Evolutionary conservation across 2,797 vertebrate genomes (phyloP), one percentile per base, ranked within the genome.

Genomic region (Sparidentex hasta): DNA sequence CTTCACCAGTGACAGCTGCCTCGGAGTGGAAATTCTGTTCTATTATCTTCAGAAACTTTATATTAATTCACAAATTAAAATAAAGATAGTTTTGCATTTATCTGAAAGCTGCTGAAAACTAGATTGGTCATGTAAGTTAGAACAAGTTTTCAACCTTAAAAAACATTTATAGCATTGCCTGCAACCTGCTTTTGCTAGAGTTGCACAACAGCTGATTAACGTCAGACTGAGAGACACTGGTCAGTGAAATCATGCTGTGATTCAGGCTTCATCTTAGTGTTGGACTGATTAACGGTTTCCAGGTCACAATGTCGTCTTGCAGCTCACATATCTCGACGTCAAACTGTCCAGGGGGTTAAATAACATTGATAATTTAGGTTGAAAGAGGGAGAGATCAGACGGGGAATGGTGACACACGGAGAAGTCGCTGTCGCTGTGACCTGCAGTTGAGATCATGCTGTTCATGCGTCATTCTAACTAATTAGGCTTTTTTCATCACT

Each of bases 401-500:
- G 52, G 5, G 2, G 17, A 47, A 25, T 0, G 0, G 5, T 16
- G 16, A 13, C 27, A 54, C 14, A 48, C 2, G 5, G 20, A 59
- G 54, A 65, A 54, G 38, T 21, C 0, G 12, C 11, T 17, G 44
- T 50, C 12, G 0, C 13, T 43, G 11, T 44, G 55, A 20, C 13
- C 52, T 38, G 25, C 16, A 71, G 47, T 6, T 71, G 29, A 18
- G 2, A 1, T 70, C 71, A 57, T 1, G 2, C 47, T 56, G 18
- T 57, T 76, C 33, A 20, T 58, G 41, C 66, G n/a, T 78, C 61
- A 78, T 62, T 72, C 52, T 44, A 7, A 18, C 25, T 74, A 64
- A 59, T 67, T 16, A 55, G 5, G 54, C 5, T 21, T 61, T 63
- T 57, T 23, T 62, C 9, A 18, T 62, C 9, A 18, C 13, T 25